These are phyloP conservation scores for Scopus umbretta DNA, from an alignment of 2,113 vertebrate genomes.

Conservation along the genomic window DNA sequence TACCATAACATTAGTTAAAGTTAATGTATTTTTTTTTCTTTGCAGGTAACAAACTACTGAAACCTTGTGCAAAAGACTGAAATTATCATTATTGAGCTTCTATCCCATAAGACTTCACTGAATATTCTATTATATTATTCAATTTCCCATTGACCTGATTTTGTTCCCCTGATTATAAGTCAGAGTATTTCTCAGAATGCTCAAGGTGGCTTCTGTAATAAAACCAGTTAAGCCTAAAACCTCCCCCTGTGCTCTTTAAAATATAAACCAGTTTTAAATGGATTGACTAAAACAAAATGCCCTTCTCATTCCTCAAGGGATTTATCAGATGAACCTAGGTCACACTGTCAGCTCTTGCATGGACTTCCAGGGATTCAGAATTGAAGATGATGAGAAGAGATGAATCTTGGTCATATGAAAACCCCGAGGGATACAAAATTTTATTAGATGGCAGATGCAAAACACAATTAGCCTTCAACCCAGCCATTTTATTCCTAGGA, in stretches of 20 bases:
- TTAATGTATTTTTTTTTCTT: background rate
- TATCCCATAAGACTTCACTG: background rate
- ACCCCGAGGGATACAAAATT: background rate
- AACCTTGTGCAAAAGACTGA: background rate
- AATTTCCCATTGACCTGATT: conserved; percentile 34
- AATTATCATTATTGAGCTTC: background rate
- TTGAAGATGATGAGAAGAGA: background rate
- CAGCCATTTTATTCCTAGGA: background rate
- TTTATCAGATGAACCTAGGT: conserved; percentile 7
- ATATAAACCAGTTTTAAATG: background rate
- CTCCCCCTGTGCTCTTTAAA: background rate
- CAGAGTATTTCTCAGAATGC: background rate
- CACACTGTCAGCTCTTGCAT: background rate
- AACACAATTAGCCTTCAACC: conserved; percentile 19
- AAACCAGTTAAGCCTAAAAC: conserved; percentile 4
- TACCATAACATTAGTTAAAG: background rate
- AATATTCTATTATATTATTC: conserved; percentile 26
- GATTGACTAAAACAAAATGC: background rate
- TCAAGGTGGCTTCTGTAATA: background rate
- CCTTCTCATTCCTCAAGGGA: background rate
- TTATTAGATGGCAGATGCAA: conserved; percentile 23
- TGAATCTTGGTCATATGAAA: conserved; percentile 17
- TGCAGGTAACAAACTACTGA: background rate
- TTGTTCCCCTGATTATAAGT: conserved; percentile 12
- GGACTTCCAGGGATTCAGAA: background rate